phyloP scores from a whole-genome alignment of 2,888 invertebrate species.

The Arge pagana region DNA sequence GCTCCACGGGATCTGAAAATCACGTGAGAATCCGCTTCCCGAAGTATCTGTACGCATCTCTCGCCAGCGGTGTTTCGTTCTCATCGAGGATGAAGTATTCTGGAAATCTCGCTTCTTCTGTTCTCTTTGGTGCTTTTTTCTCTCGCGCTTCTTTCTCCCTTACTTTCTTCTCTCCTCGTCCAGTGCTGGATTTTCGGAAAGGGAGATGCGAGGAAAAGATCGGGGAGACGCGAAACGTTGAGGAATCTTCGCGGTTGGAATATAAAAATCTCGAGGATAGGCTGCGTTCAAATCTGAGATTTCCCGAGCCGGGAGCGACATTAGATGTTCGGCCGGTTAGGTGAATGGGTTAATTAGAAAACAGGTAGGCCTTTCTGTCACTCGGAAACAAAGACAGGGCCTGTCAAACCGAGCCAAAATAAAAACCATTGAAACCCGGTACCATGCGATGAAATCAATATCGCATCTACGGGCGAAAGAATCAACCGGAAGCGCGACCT shows the following conservation, averaged over 20 bases:
- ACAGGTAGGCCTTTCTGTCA: constrained; percentile 52
- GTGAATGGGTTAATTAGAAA: constrained; percentile 57
- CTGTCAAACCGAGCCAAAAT: constrained; percentile 55
- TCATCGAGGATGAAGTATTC: no score
- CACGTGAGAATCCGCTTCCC: no score
- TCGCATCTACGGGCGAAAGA: constrained; percentile 29
- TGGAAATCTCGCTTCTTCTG: no score
- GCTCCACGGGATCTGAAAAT: no score
- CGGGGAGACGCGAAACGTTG: background rate
- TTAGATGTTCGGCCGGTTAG: constrained; percentile 51
- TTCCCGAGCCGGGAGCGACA: constrained; percentile 37
- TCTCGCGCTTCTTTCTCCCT: no score
- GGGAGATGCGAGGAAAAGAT: background rate
- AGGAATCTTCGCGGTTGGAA: background rate
- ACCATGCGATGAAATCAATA: constrained; percentile 36
- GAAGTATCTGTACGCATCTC: no score
- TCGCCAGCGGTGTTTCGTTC: no score
- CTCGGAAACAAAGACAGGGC: constrained; percentile 46
- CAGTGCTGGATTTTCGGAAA: background rate
- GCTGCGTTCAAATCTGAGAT: background rate
- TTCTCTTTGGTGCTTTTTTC: no score
- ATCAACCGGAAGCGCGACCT: constrained; percentile 12
- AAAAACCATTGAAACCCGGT: constrained; percentile 45
- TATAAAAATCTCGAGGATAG: background rate
- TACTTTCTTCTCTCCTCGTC: no score